A percentile compares a stretch with the other conserved stretches of the same genome.
Evolutionary conservation across 1,140 invertebrate species (phyloP).

Genomic region (Teleogryllus occipitalis): DNA sequence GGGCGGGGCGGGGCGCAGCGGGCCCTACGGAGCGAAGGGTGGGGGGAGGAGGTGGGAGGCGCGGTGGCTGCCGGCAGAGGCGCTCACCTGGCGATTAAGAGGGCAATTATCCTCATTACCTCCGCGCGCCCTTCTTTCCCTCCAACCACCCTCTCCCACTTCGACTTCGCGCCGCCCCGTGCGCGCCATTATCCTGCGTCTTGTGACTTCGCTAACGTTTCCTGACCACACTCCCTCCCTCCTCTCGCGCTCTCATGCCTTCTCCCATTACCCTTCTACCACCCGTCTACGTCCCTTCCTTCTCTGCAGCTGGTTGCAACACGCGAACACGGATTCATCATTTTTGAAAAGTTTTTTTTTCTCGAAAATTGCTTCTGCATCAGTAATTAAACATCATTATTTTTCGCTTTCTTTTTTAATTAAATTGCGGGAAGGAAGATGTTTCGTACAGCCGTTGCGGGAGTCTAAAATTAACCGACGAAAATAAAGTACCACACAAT

Average conservation of each 20-base stretch:
- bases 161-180: too few relatives aligned
- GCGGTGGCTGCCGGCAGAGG: too few relatives aligned
- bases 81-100: too few relatives aligned
- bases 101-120: too few relatives aligned
- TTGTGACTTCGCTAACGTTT: too few relatives aligned
- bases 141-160: too few relatives aligned
- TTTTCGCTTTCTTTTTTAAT: conserved; percentile 6
- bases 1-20: too few relatives aligned
- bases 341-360: background rate
- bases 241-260: background rate
- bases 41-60: too few relatives aligned
- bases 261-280: background rate
- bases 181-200: too few relatives aligned
- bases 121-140: too few relatives aligned
- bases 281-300: background rate
- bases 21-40: too few relatives aligned
- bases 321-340: background rate
- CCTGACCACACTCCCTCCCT: too few relatives aligned
- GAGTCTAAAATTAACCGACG: background rate
- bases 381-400: conserved; percentile 6
- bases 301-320: background rate
- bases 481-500: conserved; percentile 5
- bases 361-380: conserved; percentile 1
- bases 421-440: conserved; percentile 4
- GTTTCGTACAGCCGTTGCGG: background rate